Conservation (phyloP, 2,113 vertebrate genomes). For the Nannobrachium achirus region DNA sequence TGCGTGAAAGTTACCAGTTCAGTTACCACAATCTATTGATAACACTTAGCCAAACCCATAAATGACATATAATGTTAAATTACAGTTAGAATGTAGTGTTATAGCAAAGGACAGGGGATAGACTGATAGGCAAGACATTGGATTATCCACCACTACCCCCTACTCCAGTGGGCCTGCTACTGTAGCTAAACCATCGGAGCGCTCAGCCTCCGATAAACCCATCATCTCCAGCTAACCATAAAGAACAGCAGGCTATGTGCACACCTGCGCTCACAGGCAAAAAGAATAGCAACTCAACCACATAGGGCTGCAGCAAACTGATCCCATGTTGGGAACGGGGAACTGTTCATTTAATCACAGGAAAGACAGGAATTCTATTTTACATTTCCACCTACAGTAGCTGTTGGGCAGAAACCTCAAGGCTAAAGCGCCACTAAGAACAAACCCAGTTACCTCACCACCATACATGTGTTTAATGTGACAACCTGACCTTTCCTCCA, state of each 20-base stretch:
- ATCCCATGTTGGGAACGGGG: not conserved
- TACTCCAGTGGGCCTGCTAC: not conserved
- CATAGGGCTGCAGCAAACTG: not conserved
- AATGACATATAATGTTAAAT: not conserved
- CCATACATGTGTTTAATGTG: not conserved
- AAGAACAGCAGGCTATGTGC: constrained; percentile 33
- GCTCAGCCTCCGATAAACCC: constrained; percentile 13
- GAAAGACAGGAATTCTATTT: not conserved
- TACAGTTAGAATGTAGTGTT: not conserved
- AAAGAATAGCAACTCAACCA: not conserved
- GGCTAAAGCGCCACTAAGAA: too few species aligned
- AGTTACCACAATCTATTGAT: too few species aligned
- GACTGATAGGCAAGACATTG: not conserved
- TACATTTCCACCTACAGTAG: too few species aligned
- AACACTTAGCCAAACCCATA: not conserved
- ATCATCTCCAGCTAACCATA: constrained; percentile 35
- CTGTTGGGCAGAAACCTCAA: too few species aligned
- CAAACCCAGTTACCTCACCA: not conserved
- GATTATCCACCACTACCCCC: not conserved
- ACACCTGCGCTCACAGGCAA: constrained; percentile 45
- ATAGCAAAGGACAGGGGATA: not conserved
- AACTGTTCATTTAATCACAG: not conserved
- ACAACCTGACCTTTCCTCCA: not conserved
- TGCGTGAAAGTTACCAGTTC: too few species aligned
- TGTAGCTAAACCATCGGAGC: constrained; percentile 31